A percentile compares a stretch with the other conserved stretches of the same genome.
phyloP scores from a whole-genome alignment of 2,888 invertebrate species.

The Ptilodon capucinus region DNA sequence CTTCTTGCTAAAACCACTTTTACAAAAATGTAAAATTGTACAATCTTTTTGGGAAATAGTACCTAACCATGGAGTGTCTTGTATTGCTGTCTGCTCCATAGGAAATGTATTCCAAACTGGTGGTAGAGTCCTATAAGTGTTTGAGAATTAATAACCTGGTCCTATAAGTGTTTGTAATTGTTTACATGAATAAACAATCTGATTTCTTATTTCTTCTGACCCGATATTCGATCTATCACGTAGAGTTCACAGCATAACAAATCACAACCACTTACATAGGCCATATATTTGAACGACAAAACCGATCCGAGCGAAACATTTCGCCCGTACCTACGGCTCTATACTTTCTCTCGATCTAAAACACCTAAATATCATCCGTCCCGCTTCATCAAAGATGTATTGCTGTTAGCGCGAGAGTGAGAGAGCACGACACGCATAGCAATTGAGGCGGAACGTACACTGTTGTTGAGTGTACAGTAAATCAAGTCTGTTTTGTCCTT shows the following conservation, averaged over 20 bases:
- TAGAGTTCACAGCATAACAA: not conserved
- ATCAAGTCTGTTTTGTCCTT: slow-evolving; percentile 22
- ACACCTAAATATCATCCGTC: slow-evolving; percentile 34
- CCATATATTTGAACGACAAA: slow-evolving; percentile 2
- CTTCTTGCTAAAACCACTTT: too few relatives aligned
- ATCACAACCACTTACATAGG: not conserved
- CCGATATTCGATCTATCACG: not conserved
- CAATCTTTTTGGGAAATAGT: too few relatives aligned
- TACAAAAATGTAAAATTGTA: too few relatives aligned
- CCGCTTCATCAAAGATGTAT: slow-evolving; percentile 36
- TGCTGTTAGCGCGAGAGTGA: slow-evolving; percentile 49
- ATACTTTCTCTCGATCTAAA: slow-evolving; percentile 63
- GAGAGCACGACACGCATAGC: slow-evolving; percentile 38
- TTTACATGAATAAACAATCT: too few relatives aligned
- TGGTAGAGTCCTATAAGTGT: too few relatives aligned
- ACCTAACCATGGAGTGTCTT: too few relatives aligned
- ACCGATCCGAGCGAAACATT: not conserved
- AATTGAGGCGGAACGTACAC: slow-evolving; percentile 48
- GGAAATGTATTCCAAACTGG: too few relatives aligned
- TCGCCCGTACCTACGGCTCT: slow-evolving; percentile 20
- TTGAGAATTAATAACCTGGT: too few relatives aligned
- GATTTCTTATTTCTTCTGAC: too few relatives aligned
- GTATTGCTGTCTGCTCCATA: too few relatives aligned
- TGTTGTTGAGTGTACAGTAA: slow-evolving; percentile 19
- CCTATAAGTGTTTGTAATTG: too few relatives aligned